These are phyloP conservation scores for Micrastur ruficollis DNA, from an alignment of 2,797 vertebrate species.

Conservation along the genomic window DNA sequence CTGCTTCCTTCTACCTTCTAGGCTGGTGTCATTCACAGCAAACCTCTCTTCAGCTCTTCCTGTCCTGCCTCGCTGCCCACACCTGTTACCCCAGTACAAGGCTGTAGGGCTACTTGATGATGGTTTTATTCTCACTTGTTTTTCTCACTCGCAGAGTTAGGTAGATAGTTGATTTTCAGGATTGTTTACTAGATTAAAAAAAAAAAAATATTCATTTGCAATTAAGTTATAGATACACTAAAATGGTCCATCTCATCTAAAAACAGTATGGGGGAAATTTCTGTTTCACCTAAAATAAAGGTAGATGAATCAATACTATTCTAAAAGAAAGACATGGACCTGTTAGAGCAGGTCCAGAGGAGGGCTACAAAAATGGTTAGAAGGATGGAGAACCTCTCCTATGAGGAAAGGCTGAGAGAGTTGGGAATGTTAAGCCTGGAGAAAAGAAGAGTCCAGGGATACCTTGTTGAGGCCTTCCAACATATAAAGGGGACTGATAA, in stretches of 20 bases:
- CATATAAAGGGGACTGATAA: background rate
- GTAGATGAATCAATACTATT: background rate
- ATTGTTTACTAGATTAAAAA: background rate
- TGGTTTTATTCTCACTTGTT: background rate
- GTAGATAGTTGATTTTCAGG: background rate
- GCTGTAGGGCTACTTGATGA: background rate
- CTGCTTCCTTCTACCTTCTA: background rate
- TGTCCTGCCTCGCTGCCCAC: background rate
- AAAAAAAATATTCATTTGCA: background rate
- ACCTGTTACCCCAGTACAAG: background rate
- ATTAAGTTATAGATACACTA: background rate
- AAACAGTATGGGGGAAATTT: background rate
- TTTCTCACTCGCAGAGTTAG: background rate
- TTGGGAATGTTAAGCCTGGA: background rate
- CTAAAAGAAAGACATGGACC: background rate
- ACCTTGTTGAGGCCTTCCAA: background rate
- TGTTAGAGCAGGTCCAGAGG: background rate
- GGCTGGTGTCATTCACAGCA: background rate
- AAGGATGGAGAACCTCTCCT: background rate
- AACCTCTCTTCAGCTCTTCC: background rate
- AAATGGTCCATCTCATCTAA: background rate
- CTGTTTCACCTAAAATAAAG: background rate
- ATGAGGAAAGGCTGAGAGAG: background rate
- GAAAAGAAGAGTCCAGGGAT: background rate
- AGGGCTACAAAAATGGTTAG: background rate